A percentile compares a stretch with the other conserved stretches of the same genome.
Conservation (phyloP, 2,888 invertebrate species). For the Thelaira solivaga region DNA sequence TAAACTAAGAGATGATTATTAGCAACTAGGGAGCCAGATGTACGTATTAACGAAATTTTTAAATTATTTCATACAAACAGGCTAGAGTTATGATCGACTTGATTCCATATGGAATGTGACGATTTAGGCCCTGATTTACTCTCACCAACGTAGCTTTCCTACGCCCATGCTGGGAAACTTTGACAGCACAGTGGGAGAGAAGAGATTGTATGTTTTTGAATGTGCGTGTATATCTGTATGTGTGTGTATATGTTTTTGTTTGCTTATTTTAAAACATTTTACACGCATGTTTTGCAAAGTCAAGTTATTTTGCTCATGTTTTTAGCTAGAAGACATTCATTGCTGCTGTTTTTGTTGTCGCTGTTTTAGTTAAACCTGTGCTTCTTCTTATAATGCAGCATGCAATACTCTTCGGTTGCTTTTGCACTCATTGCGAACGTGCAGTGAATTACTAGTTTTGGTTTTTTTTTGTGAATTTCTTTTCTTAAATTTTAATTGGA, state of each 20-base stretch:
- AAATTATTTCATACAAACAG: too few species aligned
- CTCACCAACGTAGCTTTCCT: too few species aligned
- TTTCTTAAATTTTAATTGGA: constrained; percentile 27
- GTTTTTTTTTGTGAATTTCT: background rate
- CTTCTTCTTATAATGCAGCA: background rate
- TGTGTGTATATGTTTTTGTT: background rate
- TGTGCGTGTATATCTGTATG: background rate
- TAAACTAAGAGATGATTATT: too few species aligned
- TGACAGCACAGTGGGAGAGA: background rate
- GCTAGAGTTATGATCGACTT: too few species aligned
- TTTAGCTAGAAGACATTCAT: constrained; percentile 26
- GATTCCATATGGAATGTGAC: too few species aligned
- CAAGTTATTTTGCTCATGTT: constrained; percentile 53
- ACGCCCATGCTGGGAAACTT: too few species aligned
- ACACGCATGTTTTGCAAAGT: constrained; percentile 51
- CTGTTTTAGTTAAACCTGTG: background rate
- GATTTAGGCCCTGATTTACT: too few species aligned
- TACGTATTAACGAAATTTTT: too few species aligned
- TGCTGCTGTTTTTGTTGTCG: background rate
- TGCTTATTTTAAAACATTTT: constrained; percentile 20
- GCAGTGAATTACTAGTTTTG: too few species aligned
- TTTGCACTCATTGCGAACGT: background rate
- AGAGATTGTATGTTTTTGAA: background rate
- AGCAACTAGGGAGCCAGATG: too few species aligned
- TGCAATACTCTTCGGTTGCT: background rate